Conservation (phyloP, 2,888 invertebrate species). For the Flexamia atlantica region DNA sequence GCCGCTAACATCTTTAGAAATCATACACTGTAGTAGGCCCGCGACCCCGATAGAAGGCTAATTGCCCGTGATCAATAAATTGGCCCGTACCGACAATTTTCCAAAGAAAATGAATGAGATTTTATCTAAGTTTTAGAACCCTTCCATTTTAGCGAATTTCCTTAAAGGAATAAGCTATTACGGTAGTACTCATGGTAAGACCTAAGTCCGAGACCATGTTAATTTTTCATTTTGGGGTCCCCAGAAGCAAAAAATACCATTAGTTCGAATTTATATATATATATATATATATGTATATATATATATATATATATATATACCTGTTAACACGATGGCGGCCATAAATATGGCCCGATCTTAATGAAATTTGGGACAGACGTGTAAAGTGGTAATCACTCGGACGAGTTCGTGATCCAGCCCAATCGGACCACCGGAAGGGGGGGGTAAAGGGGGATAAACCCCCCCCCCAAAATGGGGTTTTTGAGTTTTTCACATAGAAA, state of each 20-base stretch:
- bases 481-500: no score
- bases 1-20: no score
- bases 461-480: no score
- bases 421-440: not conserved
- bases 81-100: no score
- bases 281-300: not conserved
- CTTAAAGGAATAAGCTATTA: not conserved
- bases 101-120: no score
- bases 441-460: no score
- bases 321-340: not conserved
- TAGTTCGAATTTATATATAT: conserved; percentile 6
- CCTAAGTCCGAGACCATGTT: not conserved
- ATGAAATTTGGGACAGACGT: conserved; percentile 1
- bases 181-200: not conserved
- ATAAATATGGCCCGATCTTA: not conserved
- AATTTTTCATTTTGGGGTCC: not conserved
- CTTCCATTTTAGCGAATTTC: no score
- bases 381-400: not conserved
- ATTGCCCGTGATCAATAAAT: no score
- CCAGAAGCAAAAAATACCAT: not conserved
- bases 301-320: no score
- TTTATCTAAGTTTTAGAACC: no score
- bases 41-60: no score
- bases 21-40: no score
- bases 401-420: not conserved